Conservation (phyloP, 2,888 invertebrate species). For the Dynastes grantii region DNA sequence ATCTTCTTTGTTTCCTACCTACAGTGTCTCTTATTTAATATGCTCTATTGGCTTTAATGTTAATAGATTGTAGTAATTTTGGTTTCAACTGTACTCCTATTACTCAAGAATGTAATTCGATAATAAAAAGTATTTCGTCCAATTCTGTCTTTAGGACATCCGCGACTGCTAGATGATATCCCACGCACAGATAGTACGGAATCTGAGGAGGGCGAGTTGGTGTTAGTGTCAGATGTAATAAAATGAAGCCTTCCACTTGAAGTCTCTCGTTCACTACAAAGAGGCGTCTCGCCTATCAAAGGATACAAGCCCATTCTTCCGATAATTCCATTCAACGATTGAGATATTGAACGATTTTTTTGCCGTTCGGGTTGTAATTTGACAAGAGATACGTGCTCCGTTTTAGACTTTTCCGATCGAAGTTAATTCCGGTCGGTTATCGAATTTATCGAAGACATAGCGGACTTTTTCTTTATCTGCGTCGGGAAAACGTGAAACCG, state of each 20-base stretch:
- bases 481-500: not conserved
- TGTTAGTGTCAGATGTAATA: constrained; percentile 61
- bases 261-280: constrained; percentile 46
- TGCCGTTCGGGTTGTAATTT: constrained; percentile 34
- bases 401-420: constrained; percentile 39
- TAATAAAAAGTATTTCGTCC: not conserved
- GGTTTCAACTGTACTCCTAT: not conserved
- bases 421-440: constrained; percentile 40
- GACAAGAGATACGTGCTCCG: constrained; percentile 46
- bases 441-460: constrained; percentile 29
- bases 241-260: constrained; percentile 60
- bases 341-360: constrained; percentile 51
- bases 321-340: constrained; percentile 51
- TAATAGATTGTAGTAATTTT: too few relatives aligned
- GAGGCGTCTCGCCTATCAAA: constrained; percentile 50
- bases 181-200: not conserved
- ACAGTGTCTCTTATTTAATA: too few relatives aligned
- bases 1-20: too few relatives aligned
- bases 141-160: not conserved
- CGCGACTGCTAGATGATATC: constrained; percentile 38
- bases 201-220: constrained; percentile 19
- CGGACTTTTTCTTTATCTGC: not conserved
- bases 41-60: too few relatives aligned
- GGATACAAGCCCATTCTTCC: constrained; percentile 41
- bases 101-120: not conserved